A percentile compares a stretch with the other conserved stretches of the same genome.
Evolutionary conservation across 2,797 vertebrate genomes (phyloP).

Genomic region (Pelochelys cantorii): DNA sequence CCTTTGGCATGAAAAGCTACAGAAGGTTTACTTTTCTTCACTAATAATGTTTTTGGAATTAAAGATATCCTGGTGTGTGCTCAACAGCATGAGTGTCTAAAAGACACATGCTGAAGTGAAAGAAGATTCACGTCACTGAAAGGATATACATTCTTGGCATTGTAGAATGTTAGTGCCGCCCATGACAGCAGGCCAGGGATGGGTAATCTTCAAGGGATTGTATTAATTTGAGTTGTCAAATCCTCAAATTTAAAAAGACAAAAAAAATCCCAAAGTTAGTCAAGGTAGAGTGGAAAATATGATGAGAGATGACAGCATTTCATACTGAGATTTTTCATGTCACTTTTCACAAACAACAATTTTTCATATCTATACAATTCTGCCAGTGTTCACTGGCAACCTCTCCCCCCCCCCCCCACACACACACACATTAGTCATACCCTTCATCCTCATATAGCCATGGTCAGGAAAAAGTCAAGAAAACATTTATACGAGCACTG

Average conservation of each 20-base stretch:
- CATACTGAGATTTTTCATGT: background rate
- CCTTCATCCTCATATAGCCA: background rate
- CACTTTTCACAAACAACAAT: background rate
- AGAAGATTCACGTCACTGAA: background rate
- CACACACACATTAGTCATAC: background rate
- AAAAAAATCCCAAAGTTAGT: background rate
- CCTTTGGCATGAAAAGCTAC: background rate
- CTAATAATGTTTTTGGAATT: background rate
- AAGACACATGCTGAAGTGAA: background rate
- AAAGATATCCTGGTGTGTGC: background rate
- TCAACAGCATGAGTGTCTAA: background rate
- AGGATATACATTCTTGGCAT: background rate
- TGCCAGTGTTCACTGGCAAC: background rate
- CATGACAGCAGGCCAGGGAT: background rate
- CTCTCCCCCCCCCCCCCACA: background rate
- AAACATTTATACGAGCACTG: background rate
- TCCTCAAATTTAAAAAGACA: background rate
- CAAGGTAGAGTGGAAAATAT: conserved; percentile 15
- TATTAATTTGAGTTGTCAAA: conserved; percentile 11
- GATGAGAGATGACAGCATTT: background rate
- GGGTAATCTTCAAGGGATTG: background rate
- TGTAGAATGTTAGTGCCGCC: background rate
- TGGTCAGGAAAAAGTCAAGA: background rate
- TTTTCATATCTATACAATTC: background rate
- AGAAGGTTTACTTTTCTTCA: conserved; percentile 8